Evolutionary conservation across 2,797 vertebrate species (phyloP), one percentile per base, ranked within the genome.

Genomic region (Oryzias dopingdopingensis): DNA sequence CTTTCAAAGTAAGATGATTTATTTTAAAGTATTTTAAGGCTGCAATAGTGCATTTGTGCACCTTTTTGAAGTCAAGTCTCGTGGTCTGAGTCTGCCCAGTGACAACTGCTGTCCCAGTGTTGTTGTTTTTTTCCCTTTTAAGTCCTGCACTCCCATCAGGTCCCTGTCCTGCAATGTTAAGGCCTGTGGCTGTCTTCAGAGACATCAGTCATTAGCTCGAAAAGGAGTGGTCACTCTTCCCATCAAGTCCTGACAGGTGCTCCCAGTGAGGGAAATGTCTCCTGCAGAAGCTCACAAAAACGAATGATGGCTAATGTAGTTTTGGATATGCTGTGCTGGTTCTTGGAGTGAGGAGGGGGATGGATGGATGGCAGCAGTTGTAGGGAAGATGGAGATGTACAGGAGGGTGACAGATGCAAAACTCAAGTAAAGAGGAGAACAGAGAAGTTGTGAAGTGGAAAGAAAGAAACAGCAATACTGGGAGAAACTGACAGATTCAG

Each of bases 381-480:
- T 56, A 50, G 45, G 47, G 59, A 61, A 53, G 72, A 86, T 85
- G 75, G 80, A 87, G 83, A 81, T 67, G 75, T 81, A 73, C 6
- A 3, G 15, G 20, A 58, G 72, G 80, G 49, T 83, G 80, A 86
- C 77, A 65, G 70, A 72, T 78, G 63, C 62, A 75, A 65, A 74
- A 73, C 66, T 59, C 22, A 6, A 56, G 50, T 37, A 48, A 65
- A 45, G 51, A 68, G 54, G 67, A 68, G 67, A 18, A 49, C 67
- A 57, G 67, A 44, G 67, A 66, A 65, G 59, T 56, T 16, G 71
- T 84, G 85, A 82, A 80, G 79, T 73, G 81, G 82, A 87, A 82
- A 74, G 64, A 62, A 77, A 71, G 76, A 83, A 78, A 81, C 78
- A 72, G 76, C 81, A 70, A 84, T 73, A 72, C 78, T 70, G 57